Evolutionary conservation across 1,140 invertebrate species (phyloP).

Genomic region (Lepidurus arcticus): DNA sequence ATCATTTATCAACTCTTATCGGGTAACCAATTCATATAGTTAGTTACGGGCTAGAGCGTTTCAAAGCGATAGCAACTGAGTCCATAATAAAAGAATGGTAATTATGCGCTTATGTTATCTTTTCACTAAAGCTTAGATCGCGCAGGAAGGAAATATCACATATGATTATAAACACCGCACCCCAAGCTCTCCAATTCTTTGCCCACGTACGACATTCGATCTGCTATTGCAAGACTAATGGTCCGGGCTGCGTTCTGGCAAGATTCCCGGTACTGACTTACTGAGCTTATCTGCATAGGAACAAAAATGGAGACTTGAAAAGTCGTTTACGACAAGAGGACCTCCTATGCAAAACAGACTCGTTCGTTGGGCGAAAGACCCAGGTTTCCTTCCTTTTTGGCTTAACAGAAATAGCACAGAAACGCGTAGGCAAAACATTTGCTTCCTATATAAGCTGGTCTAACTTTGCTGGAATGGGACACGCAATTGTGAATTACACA

Average conservation of each 20-base stretch:
- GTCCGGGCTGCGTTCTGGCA: background rate
- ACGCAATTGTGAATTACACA: no score
- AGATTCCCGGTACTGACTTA: background rate
- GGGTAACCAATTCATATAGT: background rate
- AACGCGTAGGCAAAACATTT: background rate
- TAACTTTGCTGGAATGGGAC: background rate
- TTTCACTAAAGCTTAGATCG: background rate
- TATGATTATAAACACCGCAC: background rate
- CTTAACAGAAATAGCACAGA: background rate
- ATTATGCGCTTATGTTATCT: no score
- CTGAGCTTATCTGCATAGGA: constrained; percentile 7
- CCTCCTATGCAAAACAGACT: background rate
- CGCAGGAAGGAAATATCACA: background rate
- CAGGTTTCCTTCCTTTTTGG: background rate
- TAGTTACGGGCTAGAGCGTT: background rate
- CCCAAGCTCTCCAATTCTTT: background rate
- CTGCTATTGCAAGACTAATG: background rate
- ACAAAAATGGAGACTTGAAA: background rate
- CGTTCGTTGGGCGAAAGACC: background rate
- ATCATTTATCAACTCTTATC: background rate
- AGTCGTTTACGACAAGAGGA: background rate
- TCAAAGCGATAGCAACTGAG: background rate
- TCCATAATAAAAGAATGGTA: background rate
- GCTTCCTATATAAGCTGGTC: background rate
- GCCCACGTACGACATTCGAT: constrained; percentile 8